A percentile compares a stretch with the other conserved stretches of the same genome.
phyloP scores from a whole-genome alignment of 2,888 invertebrate genomes.

The Andrena haemorrhoa region DNA sequence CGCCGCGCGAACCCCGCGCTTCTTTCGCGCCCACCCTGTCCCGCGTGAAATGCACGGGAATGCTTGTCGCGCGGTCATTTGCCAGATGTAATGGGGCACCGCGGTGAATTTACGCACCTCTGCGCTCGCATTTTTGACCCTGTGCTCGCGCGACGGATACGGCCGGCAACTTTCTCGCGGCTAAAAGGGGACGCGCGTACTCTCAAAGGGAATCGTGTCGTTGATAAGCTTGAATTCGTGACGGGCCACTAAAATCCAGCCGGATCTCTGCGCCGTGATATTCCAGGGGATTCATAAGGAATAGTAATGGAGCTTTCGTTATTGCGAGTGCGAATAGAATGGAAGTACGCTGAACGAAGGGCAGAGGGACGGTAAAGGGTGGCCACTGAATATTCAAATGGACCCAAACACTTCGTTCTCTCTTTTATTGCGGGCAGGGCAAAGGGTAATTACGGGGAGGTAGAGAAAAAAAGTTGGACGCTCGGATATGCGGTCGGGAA shows the following conservation, averaged over 20 bases:
- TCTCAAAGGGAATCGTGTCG: neutral
- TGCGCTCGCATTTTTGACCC: conserved; percentile 40
- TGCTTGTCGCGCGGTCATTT: conserved; percentile 63
- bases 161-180: neutral
- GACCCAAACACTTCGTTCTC: conserved; percentile 3
- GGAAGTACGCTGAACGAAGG: neutral
- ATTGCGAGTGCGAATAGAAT: neutral
- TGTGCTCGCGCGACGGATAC: conserved; percentile 1
- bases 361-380: neutral
- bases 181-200: neutral
- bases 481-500: conserved; percentile 28
- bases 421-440: conserved; percentile 12
- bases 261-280: neutral
- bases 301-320: neutral
- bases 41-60: conserved; percentile 49
- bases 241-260: neutral
- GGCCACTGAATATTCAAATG: conserved; percentile 19
- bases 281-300: neutral
- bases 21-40: conserved; percentile 54
- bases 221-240: neutral
- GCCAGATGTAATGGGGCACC: conserved; percentile 55
- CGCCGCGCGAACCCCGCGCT: conserved; percentile 14
- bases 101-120: conserved; percentile 45
- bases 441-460: conserved; percentile 31
- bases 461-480: conserved; percentile 5